Evolutionary conservation across 2,888 invertebrate genomes (phyloP).

Genomic region (Tipula vernalis): DNA sequence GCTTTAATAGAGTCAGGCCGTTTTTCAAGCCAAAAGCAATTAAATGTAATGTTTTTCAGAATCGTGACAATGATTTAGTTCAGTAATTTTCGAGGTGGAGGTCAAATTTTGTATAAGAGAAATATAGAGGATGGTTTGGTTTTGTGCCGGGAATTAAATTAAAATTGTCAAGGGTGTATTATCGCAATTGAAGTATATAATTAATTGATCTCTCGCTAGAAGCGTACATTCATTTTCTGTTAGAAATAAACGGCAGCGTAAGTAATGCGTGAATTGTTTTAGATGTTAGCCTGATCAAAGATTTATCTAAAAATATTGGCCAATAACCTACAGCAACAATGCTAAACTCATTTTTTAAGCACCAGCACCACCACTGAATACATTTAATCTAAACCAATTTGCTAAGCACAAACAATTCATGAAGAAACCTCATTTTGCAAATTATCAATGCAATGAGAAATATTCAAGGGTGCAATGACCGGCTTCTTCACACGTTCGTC

Average conservation of each 20-base stretch:
- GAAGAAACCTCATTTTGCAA: neutral
- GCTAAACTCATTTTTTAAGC: too few relatives aligned
- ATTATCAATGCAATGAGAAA: neutral
- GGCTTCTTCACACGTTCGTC: neutral
- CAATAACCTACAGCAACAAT: neutral
- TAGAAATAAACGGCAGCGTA: neutral
- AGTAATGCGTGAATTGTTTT: neutral
- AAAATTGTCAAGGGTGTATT: neutral
- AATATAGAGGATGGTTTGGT: neutral
- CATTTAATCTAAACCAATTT: neutral
- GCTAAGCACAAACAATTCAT: neutral
- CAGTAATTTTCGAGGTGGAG: neutral
- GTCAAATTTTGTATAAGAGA: neutral
- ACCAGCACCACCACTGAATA: too few relatives aligned
- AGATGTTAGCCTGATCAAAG: too few relatives aligned
- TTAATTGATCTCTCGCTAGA: too few relatives aligned
- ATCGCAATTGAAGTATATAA: too few relatives aligned
- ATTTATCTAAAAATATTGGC: neutral
- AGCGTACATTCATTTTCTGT: too few relatives aligned
- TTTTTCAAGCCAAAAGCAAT: neutral
- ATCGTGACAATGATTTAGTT: neutral
- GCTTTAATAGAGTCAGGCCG: neutral
- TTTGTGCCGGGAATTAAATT: neutral
- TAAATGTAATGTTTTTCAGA: neutral
- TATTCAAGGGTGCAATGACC: neutral